Conservation (phyloP, 1,140 invertebrate species). For the Hestina assimilis region DNA sequence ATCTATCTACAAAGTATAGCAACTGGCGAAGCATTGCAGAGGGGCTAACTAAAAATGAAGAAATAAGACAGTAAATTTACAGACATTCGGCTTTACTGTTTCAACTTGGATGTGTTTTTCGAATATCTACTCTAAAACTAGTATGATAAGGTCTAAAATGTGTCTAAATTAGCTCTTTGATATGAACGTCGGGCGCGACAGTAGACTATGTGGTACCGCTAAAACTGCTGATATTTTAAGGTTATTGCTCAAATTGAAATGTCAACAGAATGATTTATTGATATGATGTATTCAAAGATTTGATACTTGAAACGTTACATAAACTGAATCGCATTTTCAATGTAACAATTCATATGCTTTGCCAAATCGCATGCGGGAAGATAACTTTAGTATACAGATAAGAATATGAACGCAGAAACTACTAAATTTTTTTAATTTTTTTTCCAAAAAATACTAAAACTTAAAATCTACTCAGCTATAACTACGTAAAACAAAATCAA, state of each 20-base stretch:
- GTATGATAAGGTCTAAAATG: conserved; percentile 42
- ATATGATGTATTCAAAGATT: neutral
- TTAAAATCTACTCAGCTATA: neutral
- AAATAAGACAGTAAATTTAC: conserved; percentile 70
- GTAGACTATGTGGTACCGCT: conserved; percentile 47
- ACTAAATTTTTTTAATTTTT: too few species aligned
- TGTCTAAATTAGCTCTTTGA: conserved; percentile 24
- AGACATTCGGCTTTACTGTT: conserved; percentile 69
- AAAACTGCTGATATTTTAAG: conserved; percentile 39
- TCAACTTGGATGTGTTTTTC: conserved; percentile 25
- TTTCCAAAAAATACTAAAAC: too few species aligned
- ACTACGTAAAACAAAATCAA: conserved; percentile 13
- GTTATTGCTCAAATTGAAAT: conserved; percentile 28
- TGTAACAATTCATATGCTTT: neutral
- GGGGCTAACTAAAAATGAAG: conserved; percentile 71
- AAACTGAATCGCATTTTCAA: neutral
- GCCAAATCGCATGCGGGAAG: neutral
- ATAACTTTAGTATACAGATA: neutral
- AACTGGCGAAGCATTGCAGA: conserved; percentile 65
- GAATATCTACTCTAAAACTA: conserved; percentile 41
- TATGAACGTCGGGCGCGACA: conserved; percentile 52
- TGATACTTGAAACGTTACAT: neutral
- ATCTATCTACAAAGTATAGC: conserved; percentile 23
- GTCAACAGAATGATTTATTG: conserved; percentile 12
- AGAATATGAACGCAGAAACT: neutral